Conservation (phyloP, 2,797 vertebrate species). For the Limnodromus scolopaceus region DNA sequence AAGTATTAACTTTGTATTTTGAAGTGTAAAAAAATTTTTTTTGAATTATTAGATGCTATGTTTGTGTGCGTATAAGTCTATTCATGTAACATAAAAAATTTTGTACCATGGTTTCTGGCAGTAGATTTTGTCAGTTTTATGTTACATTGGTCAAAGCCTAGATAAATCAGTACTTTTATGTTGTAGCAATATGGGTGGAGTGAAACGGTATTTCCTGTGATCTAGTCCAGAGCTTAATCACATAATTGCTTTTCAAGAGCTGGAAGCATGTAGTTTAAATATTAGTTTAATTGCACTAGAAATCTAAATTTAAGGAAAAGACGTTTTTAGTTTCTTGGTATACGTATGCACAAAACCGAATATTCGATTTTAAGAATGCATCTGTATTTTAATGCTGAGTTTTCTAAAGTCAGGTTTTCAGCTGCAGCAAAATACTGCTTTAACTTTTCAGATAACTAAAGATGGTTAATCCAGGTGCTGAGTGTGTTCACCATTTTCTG, state of each 20-base stretch:
- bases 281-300: neutral
- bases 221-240: conserved; percentile 69
- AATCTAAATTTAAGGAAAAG: neutral
- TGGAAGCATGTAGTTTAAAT: conserved; percentile 35
- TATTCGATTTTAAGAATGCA: neutral
- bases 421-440: neutral
- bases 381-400: neutral
- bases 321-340: neutral
- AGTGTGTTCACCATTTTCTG: neutral
- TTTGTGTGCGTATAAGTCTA: neutral
- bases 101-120: neutral
- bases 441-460: neutral
- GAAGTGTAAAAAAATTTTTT: neutral
- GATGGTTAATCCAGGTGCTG: neutral
- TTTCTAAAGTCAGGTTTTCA: neutral
- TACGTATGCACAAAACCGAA: neutral
- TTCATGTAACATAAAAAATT: neutral
- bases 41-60: neutral
- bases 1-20: neutral
- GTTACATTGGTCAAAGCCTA: conserved; percentile 30
- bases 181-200: conserved; percentile 66
- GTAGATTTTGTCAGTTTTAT: conserved; percentile 20
- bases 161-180: conserved; percentile 40
- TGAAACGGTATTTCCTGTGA: conserved; percentile 76
- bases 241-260: conserved; percentile 74